Conservation (phyloP, 2,797 vertebrate species). For the Spea hammondii region DNA sequence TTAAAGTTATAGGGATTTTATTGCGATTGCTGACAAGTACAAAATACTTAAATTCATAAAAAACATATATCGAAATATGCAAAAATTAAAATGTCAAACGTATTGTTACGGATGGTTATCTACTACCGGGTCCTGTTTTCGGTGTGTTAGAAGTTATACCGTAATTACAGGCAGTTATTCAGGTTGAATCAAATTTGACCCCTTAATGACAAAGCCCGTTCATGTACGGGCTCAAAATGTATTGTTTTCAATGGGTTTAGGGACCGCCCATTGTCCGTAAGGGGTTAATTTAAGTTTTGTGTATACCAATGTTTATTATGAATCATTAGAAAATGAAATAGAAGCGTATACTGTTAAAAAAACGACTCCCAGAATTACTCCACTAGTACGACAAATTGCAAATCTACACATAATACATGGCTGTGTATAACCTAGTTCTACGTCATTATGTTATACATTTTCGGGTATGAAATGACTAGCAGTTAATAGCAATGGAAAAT, state of each 20-base stretch:
- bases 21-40: conserved; percentile 31
- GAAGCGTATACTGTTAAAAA: too few relatives aligned
- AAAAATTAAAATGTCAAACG: conserved; percentile 1
- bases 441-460: too few relatives aligned
- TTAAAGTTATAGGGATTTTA: conserved; percentile 19
- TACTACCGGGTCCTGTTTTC: neutral
- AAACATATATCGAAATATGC: conserved; percentile 4
- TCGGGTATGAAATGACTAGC: neutral
- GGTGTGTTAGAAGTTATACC: neutral
- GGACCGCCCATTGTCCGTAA: too few relatives aligned
- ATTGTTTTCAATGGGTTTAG: too few relatives aligned
- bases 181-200: neutral
- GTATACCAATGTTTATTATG: too few relatives aligned
- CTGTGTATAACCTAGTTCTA: too few relatives aligned
- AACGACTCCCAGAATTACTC: too few relatives aligned
- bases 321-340: too few relatives aligned
- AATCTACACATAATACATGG: neutral
- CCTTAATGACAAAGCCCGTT: neutral
- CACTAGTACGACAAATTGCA: neutral
- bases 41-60: conserved; percentile 20
- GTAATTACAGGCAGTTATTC: neutral
- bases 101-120: neutral
- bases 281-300: too few relatives aligned
- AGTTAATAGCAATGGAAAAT: neutral
- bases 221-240: too few relatives aligned